A percentile compares a stretch with the other conserved stretches of the same genome.
phyloP scores from a whole-genome alignment of 2,113 vertebrate species.

The Tiliqua scincoides region DNA sequence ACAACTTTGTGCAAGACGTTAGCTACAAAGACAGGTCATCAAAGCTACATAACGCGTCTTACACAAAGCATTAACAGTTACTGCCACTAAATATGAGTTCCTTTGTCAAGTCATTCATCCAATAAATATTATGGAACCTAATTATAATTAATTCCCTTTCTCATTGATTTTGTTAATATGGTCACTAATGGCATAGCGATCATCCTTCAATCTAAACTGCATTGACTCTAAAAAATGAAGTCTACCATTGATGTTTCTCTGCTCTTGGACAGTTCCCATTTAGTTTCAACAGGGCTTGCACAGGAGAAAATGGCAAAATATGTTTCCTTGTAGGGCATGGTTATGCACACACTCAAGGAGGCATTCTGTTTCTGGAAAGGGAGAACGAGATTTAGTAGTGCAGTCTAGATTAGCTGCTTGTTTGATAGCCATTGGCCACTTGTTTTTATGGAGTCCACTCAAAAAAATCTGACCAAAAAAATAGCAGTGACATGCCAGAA shows the following conservation, averaged over 20 bases:
- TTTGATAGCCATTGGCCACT: neutral
- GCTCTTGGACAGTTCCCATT: neutral
- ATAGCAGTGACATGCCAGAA: neutral
- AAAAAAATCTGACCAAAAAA: neutral
- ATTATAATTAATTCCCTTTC: constrained; percentile 45
- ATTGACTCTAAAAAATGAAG: constrained; percentile 59
- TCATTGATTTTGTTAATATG: constrained; percentile 66
- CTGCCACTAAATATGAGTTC: neutral
- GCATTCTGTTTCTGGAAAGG: neutral
- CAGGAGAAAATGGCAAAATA: neutral
- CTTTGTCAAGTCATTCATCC: constrained; percentile 22
- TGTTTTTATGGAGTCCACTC: neutral
- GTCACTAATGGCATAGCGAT: constrained; percentile 14
- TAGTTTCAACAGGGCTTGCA: neutral
- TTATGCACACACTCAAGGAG: neutral
- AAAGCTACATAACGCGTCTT: neutral
- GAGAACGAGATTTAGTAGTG: neutral
- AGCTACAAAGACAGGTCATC: constrained; percentile 43
- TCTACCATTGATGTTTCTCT: constrained; percentile 17
- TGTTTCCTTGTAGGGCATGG: neutral
- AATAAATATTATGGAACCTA: constrained; percentile 42
- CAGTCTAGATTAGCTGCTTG: neutral
- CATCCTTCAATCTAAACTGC: constrained; percentile 61
- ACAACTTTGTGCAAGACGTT: constrained; percentile 51
- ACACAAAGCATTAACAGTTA: constrained; percentile 36